These are phyloP conservation scores for Esox lucius DNA, from an alignment of 2,797 vertebrate genomes.

Conservation along the genomic window DNA sequence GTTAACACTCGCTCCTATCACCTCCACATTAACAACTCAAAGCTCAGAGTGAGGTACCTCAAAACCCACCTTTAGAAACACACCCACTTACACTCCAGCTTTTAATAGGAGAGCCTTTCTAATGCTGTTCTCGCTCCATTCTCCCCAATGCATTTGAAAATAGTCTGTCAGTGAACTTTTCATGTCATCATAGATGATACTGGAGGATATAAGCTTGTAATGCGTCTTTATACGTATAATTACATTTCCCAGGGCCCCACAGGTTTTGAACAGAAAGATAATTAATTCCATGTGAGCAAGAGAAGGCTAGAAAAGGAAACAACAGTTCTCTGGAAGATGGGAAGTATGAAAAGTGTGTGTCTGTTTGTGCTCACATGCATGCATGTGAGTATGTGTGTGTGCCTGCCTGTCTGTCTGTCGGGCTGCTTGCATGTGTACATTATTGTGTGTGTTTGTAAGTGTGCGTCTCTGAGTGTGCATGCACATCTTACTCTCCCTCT, in stretches of 20 bases:
- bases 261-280: constrained; percentile 35
- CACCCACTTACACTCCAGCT: constrained; percentile 25
- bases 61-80: background rate
- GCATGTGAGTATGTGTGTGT: background rate
- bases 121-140: constrained; percentile 31
- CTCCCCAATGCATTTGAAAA: constrained; percentile 29
- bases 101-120: constrained; percentile 29
- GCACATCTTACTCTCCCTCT: constrained; percentile 29
- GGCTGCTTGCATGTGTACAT: no score
- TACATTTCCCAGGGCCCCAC: constrained; percentile 16
- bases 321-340: constrained; percentile 22
- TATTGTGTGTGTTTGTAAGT: background rate
- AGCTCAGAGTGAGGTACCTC: background rate
- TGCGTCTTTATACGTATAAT: constrained; percentile 13
- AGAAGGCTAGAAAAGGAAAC: constrained; percentile 14
- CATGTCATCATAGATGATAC: constrained; percentile 14
- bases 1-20: constrained; percentile 38
- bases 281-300: constrained; percentile 45
- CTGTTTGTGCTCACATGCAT: no score
- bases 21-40: constrained; percentile 37
- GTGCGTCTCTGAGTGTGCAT: background rate
- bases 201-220: constrained; percentile 24
- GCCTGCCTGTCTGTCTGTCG: no score
- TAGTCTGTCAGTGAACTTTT: constrained; percentile 4
- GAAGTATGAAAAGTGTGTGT: background rate